Conservation (phyloP, 2,797 vertebrate genomes). For the Tiaroga cobitis region DNA sequence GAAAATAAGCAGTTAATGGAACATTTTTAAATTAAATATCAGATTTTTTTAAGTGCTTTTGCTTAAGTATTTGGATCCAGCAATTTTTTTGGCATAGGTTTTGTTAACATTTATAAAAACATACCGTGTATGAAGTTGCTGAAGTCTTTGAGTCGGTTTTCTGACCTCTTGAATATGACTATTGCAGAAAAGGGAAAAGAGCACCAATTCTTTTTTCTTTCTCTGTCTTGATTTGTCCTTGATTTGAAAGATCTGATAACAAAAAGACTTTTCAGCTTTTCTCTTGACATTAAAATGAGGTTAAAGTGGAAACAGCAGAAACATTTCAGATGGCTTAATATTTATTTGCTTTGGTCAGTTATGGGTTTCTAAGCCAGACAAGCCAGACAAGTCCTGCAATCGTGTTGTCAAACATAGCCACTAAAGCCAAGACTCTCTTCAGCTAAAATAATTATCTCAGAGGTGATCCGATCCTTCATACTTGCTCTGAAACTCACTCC, state of each 20-base stretch:
- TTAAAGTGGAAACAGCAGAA: conserved; percentile 25
- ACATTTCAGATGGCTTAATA: conserved; percentile 40
- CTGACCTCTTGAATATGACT: conserved; percentile 22
- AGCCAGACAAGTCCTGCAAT: conserved; percentile 39
- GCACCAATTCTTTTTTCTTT: not conserved
- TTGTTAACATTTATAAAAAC: not conserved
- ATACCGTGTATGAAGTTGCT: not conserved
- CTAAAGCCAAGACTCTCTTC: conserved; percentile 43
- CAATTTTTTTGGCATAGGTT: not conserved
- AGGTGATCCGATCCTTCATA: conserved; percentile 42
- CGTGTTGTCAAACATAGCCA: conserved; percentile 42
- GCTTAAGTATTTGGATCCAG: not conserved
- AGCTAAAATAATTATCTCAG: conserved; percentile 50
- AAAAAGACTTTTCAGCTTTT: conserved; percentile 29
- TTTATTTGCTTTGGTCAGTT: conserved; percentile 52
- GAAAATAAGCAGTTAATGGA: not conserved
- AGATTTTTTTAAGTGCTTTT: not conserved
- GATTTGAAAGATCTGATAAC: conserved; percentile 6
- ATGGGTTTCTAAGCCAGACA: conserved; percentile 40
- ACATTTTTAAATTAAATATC: not conserved
- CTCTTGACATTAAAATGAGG: conserved; percentile 16
- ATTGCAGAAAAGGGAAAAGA: not conserved
- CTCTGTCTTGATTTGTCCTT: conserved; percentile 10
- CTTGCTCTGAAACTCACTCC: conserved; percentile 28
- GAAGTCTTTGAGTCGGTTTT: not conserved